A percentile compares a stretch with the other conserved stretches of the same genome.
Conservation (phyloP, 1,140 invertebrate species). For the Drosophila sproati region DNA sequence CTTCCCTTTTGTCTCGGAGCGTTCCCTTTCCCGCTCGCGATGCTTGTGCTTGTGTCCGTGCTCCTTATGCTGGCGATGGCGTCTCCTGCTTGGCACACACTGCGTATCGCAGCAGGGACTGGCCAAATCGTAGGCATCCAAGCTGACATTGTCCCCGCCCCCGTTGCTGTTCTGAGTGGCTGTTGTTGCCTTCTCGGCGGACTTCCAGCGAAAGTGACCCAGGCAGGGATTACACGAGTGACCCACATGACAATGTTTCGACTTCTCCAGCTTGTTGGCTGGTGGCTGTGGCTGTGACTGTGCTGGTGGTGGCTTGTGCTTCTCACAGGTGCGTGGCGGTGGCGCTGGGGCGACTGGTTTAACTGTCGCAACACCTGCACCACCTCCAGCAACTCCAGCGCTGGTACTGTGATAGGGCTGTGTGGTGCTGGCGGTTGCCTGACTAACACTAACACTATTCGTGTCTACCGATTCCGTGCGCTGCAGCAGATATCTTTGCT, state of each 20-base stretch:
- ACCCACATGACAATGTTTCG: slow-evolving; percentile 85
- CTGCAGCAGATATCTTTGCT: slow-evolving; percentile 63
- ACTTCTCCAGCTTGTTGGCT: slow-evolving; percentile 65
- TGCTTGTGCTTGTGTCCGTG: slow-evolving; percentile 87
- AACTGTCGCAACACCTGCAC: slow-evolving; percentile 2
- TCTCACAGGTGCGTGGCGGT: slow-evolving; percentile 79
- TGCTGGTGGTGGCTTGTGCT: slow-evolving; percentile 70
- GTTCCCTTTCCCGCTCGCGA: slow-evolving; percentile 76
- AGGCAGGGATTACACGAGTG: slow-evolving; percentile 91
- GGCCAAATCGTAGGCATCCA: slow-evolving; percentile 93
- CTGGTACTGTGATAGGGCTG: slow-evolving; percentile 65
- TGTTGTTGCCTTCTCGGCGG: slow-evolving; percentile 56
- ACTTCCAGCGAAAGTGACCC: slow-evolving; percentile 82
- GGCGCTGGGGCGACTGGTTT: slow-evolving; percentile 69
- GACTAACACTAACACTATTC: slow-evolving; percentile 61
- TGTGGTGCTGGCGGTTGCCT: slow-evolving; percentile 63
- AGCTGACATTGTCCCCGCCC: slow-evolving; percentile 88
- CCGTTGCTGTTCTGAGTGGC: background rate
- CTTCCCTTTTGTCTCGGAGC: slow-evolving; percentile 68
- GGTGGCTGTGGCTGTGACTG: slow-evolving; percentile 36
- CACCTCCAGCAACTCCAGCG: background rate
- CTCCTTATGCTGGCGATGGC: slow-evolving; percentile 87
- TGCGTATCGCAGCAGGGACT: slow-evolving; percentile 93
- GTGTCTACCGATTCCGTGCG: slow-evolving; percentile 68
- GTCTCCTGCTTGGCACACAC: slow-evolving; percentile 90